Evolutionary conservation across 2,888 invertebrate species (phyloP).

Genomic region (Thymelicus acteon): DNA sequence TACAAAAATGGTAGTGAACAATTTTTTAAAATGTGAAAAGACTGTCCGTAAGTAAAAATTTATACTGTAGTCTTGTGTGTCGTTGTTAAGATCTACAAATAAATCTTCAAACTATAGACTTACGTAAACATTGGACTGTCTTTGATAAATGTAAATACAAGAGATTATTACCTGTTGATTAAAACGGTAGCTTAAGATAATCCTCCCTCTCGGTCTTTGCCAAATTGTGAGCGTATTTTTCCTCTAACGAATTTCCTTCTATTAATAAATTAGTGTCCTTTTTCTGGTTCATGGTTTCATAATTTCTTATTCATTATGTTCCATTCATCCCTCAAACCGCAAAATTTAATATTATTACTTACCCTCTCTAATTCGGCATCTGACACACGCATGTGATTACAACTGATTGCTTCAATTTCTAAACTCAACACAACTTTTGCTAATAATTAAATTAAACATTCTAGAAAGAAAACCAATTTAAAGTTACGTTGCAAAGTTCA

Average conservation of each 20-base stretch:
- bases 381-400: slow-evolving; percentile 20
- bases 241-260: neutral
- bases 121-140: no score
- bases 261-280: neutral
- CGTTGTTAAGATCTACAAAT: no score
- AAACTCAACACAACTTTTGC: neutral
- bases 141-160: neutral
- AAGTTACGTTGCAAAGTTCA: slow-evolving; percentile 23
- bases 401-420: neutral
- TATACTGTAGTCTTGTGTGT: no score
- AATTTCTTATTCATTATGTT: slow-evolving; percentile 5
- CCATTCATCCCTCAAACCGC: neutral
- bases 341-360: slow-evolving; percentile 13
- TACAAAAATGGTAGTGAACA: no score
- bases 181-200: neutral
- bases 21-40: no score
- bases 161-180: neutral
- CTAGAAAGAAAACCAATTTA: neutral
- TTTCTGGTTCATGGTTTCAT: neutral
- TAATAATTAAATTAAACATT: neutral
- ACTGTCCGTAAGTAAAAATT: no score
- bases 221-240: slow-evolving; percentile 2
- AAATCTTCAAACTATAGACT: no score
- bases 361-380: slow-evolving; percentile 34
- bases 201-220: neutral